Evolutionary conservation across 2,113 vertebrate genomes (phyloP), one percentile per base, ranked within the genome.

Genomic region (Rissa tridactyla): DNA sequence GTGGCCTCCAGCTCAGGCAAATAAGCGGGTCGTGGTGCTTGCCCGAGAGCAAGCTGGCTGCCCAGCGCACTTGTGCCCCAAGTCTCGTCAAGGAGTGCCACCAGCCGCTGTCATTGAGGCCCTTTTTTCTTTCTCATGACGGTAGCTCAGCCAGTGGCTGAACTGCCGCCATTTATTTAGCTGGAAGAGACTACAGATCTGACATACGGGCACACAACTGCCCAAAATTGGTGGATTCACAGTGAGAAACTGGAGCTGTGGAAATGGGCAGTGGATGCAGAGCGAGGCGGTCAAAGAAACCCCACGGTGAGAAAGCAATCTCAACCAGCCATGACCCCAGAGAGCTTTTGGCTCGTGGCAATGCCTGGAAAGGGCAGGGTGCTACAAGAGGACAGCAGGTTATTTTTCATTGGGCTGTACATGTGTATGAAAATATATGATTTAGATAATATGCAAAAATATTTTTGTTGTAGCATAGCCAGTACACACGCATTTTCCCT

Each of bases 21-120:
- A 32, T 7, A 15, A 52, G 21, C 6, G 13, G 64, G 29, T 73
- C 30, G 4, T 0, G 6, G 40, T 64, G 34, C 10, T 18, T 4
- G 5, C 18, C 23, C 4, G 4, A 15, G 21, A 14, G 32, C 11
- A 8, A 36, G 27, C 54, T 17, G 5, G 25, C 34, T 0, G 0
- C 17, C 32, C 22, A 9, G 52, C 47, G n/a, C 1, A 2, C 32
- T 3, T 29, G 21, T 21, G 44, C 64, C 66, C 12, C 11, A 40
- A n/a, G 34, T 8, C 64, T 38, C 1, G 4, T 6, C 23, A 13
- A 32, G 25, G 23, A 44, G 42, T 29, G 22, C 11, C 42, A 34
- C 27, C 4, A 1, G 16, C 10, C 26, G 1, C 20, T 40, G 2
- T 8, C 30, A 16, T 34, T 69, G 14, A 5, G 10, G 10, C 7